These are phyloP conservation scores for Ailuropoda melanoleuca DNA, from an alignment of 2,113 vertebrate species.

Conservation along the genomic window DNA sequence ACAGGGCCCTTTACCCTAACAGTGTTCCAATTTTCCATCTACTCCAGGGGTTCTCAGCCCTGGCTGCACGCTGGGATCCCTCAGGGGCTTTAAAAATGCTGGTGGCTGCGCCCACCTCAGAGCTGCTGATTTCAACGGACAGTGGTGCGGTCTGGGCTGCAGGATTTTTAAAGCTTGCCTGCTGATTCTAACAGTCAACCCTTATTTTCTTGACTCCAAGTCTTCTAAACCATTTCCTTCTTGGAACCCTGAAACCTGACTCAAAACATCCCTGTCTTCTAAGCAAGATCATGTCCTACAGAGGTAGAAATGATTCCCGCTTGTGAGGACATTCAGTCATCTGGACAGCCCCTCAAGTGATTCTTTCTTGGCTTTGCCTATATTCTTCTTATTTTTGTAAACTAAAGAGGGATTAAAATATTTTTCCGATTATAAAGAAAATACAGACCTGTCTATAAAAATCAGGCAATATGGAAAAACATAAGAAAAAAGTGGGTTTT, in stretches of 20 bases:
- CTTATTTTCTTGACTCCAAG: background rate
- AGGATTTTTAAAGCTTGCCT: background rate
- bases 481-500: background rate
- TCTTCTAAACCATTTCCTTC: background rate
- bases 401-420: slow-evolving; percentile 12
- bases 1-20: background rate
- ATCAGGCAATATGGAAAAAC: background rate
- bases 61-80: too few relatives aligned
- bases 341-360: background rate
- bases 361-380: background rate
- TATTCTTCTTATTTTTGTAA: background rate
- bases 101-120: too few relatives aligned
- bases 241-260: background rate
- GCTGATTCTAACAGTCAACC: background rate
- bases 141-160: accelerated
- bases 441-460: background rate
- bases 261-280: background rate
- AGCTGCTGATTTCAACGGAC: background rate
- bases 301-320: background rate
- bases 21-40: background rate
- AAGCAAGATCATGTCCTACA: background rate
- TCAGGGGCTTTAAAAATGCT: background rate
- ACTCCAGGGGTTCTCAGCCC: background rate
- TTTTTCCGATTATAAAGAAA: background rate
- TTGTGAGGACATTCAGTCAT: background rate